Evolutionary conservation across 2,113 vertebrate genomes (phyloP).

Genomic region (Eudyptes chrysolophus): DNA sequence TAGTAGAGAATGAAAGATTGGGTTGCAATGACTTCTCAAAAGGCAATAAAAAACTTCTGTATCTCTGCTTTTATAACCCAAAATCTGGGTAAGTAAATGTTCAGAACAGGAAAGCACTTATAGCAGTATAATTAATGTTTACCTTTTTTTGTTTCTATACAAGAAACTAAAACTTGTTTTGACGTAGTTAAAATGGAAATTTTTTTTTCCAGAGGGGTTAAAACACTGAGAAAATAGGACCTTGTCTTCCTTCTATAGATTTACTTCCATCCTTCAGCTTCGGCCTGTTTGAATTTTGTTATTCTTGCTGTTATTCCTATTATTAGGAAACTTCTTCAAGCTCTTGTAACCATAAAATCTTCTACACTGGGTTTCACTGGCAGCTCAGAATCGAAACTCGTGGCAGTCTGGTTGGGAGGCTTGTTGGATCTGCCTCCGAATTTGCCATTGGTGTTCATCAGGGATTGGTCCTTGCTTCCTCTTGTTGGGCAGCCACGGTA

Average conservation of each 20-base stretch:
- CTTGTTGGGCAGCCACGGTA: accelerated
- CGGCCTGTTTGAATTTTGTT: background rate
- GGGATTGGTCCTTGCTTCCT: background rate
- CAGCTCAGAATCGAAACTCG: background rate
- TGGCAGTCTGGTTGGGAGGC: background rate
- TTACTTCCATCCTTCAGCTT: background rate
- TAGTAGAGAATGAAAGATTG: background rate
- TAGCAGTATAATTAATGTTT: background rate
- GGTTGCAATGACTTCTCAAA: background rate
- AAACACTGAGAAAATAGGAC: background rate
- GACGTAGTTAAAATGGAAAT: background rate
- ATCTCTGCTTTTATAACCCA: background rate
- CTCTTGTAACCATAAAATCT: background rate
- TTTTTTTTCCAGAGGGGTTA: background rate
- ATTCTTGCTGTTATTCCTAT: background rate
- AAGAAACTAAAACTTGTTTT: background rate
- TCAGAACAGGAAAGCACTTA: background rate
- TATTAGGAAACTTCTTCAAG: background rate
- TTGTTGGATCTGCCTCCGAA: background rate
- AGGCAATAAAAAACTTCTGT: background rate
- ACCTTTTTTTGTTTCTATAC: background rate
- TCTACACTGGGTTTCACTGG: background rate
- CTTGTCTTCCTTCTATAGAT: background rate
- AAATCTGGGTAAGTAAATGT: background rate
- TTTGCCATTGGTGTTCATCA: background rate